Evolutionary conservation across 2,113 vertebrate species (phyloP).

Genomic region (Ictalurus punctatus): DNA sequence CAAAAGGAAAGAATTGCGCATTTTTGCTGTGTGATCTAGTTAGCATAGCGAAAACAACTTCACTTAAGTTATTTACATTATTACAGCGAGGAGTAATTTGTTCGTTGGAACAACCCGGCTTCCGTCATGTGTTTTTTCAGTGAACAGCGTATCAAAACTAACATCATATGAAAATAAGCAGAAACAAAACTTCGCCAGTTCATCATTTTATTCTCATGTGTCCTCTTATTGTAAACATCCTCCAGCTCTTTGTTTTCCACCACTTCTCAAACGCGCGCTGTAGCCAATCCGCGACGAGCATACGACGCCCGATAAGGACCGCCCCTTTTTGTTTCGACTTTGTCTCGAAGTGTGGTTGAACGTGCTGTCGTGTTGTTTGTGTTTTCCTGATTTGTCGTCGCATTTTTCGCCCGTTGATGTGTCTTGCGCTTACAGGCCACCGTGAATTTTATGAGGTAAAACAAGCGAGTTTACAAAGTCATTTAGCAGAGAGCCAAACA

Average conservation of each 20-base stretch:
- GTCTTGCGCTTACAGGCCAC: background rate
- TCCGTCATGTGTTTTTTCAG: background rate
- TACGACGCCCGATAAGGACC: background rate
- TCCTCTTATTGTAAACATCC: background rate
- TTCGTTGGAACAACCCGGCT: too few species aligned
- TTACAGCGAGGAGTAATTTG: background rate
- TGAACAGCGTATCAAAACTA: background rate
- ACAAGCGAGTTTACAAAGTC: constrained; percentile 5
- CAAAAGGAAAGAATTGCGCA: too few species aligned
- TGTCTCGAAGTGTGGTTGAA: background rate
- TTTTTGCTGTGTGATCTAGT: background rate
- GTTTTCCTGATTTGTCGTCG: too few species aligned
- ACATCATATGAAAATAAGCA: background rate
- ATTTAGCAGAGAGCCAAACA: background rate
- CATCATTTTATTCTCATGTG: background rate
- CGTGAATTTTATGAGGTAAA: background rate
- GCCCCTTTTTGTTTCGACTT: background rate
- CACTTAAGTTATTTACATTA: background rate
- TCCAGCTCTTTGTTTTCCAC: background rate
- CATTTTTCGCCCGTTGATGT: background rate
- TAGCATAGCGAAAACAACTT: background rate
- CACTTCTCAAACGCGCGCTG: background rate
- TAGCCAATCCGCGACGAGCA: background rate
- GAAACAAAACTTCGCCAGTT: background rate
- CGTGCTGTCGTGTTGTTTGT: background rate